A percentile compares a stretch with the other conserved stretches of the same genome.
phyloP scores from a whole-genome alignment of 2,113 vertebrate species.

The Eupsittula cactorum region DNA sequence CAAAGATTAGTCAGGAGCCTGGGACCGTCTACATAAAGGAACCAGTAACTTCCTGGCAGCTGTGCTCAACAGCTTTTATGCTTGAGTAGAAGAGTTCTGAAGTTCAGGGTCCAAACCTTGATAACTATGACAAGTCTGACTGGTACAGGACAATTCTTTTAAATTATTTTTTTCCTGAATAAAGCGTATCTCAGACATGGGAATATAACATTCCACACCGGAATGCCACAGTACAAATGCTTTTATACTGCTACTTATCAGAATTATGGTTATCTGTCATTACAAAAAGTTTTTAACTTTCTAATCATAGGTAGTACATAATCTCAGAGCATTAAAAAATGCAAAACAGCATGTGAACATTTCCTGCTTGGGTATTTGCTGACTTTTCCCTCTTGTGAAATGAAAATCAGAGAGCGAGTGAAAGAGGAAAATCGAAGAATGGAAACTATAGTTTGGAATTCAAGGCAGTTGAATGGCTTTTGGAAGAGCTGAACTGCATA shows the following conservation, averaged over 20 bases:
- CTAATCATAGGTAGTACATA: background rate
- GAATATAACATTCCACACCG: background rate
- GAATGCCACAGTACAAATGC: background rate
- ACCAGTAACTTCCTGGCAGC: background rate
- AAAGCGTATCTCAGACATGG: background rate
- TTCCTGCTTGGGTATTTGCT: background rate
- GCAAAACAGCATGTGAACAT: background rate
- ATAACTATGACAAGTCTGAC: background rate
- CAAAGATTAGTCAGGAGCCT: background rate
- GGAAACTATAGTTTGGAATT: background rate
- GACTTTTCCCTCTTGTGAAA: background rate
- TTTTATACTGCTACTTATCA: background rate
- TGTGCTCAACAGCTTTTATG: background rate
- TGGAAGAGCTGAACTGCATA: background rate
- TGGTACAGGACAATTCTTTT: background rate
- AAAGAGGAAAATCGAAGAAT: background rate
- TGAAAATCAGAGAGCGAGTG: background rate
- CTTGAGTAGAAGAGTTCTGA: background rate
- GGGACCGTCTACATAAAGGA: background rate
- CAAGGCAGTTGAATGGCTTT: background rate
- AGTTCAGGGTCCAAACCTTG: background rate
- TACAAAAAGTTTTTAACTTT: background rate
- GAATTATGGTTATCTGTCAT: background rate
- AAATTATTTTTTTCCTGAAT: background rate
- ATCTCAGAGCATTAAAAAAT: background rate